phyloP scores from a whole-genome alignment of 2,113 vertebrate genomes.

The Leiothrix lutea region DNA sequence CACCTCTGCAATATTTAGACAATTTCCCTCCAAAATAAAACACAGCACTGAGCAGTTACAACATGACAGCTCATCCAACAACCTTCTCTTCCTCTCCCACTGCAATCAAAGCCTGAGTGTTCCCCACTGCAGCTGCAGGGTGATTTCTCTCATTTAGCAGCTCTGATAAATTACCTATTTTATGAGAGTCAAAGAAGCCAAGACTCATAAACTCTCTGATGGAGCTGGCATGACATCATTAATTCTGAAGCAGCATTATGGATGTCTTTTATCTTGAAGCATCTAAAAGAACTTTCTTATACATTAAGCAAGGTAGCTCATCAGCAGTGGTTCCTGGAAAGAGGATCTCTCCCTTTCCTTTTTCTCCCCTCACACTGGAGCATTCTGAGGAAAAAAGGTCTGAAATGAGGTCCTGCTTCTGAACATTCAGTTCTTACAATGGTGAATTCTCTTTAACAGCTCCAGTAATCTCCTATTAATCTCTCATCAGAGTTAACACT shows the following conservation, averaged over 20 bases:
- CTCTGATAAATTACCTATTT: slow-evolving; percentile 36
- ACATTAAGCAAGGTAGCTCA: background rate
- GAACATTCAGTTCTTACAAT: background rate
- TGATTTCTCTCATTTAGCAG: slow-evolving; percentile 23
- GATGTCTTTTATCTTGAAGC: background rate
- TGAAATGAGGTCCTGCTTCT: background rate
- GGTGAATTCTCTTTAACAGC: slow-evolving; percentile 32
- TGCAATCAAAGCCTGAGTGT: background rate
- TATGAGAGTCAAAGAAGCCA: slow-evolving; percentile 11
- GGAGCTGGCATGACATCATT: background rate
- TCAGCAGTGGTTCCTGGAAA: background rate
- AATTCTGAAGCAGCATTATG: background rate
- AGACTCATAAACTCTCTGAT: slow-evolving; percentile 14
- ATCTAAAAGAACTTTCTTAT: background rate
- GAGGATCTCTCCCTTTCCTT: background rate
- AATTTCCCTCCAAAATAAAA: background rate
- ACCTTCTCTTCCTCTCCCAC: background rate
- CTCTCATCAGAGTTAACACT: background rate
- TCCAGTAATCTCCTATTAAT: slow-evolving; percentile 10
- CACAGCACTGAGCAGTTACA: background rate
- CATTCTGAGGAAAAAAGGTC: background rate
- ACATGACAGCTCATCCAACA: background rate
- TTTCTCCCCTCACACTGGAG: background rate
- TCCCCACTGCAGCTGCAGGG: background rate
- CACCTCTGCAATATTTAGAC: background rate